A percentile compares a stretch with the other conserved stretches of the same genome.
Evolutionary conservation across 2,113 vertebrate species (phyloP).

Genomic region (Cryptoleucopteryx plumbea): DNA sequence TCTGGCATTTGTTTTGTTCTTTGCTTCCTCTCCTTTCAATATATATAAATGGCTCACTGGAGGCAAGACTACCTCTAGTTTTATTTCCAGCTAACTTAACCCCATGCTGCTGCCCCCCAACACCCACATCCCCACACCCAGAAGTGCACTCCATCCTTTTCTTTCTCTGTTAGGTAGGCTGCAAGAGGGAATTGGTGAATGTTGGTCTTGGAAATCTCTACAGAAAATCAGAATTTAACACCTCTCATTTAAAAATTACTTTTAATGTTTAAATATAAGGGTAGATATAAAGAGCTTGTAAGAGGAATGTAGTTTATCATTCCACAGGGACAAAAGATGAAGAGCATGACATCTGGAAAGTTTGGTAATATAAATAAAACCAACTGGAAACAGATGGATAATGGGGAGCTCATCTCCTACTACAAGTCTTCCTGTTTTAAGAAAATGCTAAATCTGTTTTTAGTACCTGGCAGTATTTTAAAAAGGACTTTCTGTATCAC

Average conservation of each 20-base stretch:
- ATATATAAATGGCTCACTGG: background rate
- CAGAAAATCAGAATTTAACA: background rate
- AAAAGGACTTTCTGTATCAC: background rate
- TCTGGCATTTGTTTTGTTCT: conserved; percentile 17
- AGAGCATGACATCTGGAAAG: conserved; percentile 55
- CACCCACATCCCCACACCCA: background rate
- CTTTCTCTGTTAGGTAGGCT: background rate
- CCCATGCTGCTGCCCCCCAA: background rate
- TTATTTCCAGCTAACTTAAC: conserved; percentile 25
- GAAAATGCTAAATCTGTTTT: conserved; percentile 3
- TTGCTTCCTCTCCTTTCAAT: background rate
- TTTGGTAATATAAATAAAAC: conserved; percentile 38
- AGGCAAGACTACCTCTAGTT: conserved; percentile 2
- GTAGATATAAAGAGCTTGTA: conserved; percentile 23
- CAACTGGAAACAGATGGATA: conserved; percentile 65
- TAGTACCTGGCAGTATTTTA: conserved; percentile 24
- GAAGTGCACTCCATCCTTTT: background rate
- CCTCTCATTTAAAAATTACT: background rate
- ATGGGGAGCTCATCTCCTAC: conserved; percentile 49
- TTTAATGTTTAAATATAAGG: background rate
- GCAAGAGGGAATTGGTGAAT: background rate
- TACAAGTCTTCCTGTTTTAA: conserved; percentile 36
- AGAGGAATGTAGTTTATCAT: background rate
- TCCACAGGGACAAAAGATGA: conserved; percentile 5
- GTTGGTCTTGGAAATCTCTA: background rate